Evolutionary conservation across 2,888 invertebrate genomes (phyloP).

Genomic region (Pachymerium ferrugineum): DNA sequence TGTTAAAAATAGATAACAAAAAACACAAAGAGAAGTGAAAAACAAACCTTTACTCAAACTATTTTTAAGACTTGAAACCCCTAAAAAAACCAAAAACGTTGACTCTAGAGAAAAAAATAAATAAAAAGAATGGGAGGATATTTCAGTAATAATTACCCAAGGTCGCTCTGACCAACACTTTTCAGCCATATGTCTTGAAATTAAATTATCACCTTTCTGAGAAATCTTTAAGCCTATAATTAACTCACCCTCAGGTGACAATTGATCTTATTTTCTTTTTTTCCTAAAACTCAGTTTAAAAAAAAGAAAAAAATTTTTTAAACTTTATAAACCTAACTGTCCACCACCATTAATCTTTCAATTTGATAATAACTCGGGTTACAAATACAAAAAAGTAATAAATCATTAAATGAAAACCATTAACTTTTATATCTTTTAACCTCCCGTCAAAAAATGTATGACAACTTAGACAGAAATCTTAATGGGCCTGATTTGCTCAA

Average conservation of each 20-base stretch:
- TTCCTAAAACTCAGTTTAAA: neutral
- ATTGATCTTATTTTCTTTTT: neutral
- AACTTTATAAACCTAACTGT: neutral
- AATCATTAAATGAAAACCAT: constrained; percentile 1
- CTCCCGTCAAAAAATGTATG: neutral
- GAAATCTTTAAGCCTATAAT: neutral
- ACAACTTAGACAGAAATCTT: neutral
- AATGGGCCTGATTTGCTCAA: constrained; percentile 10
- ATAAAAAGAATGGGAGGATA: neutral
- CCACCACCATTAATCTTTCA: neutral
- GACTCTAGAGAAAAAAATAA: neutral
- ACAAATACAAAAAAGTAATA: neutral
- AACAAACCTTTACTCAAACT: no score
- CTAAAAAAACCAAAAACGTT: neutral
- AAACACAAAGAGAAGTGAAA: no score
- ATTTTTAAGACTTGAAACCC: no score
- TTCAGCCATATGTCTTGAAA: constrained; percentile 10
- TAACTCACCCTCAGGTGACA: constrained; percentile 5
- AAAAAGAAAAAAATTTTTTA: neutral
- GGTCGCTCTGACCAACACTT: neutral
- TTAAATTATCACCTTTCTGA: constrained; percentile 19
- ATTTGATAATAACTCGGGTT: constrained; percentile 1
- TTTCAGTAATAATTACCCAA: constrained; percentile 4
- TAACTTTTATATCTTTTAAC: constrained; percentile 7
- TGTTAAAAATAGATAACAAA: no score